phyloP scores from a whole-genome alignment of 1,140 invertebrate genomes.

The Lepidotrigona ventralis region DNA sequence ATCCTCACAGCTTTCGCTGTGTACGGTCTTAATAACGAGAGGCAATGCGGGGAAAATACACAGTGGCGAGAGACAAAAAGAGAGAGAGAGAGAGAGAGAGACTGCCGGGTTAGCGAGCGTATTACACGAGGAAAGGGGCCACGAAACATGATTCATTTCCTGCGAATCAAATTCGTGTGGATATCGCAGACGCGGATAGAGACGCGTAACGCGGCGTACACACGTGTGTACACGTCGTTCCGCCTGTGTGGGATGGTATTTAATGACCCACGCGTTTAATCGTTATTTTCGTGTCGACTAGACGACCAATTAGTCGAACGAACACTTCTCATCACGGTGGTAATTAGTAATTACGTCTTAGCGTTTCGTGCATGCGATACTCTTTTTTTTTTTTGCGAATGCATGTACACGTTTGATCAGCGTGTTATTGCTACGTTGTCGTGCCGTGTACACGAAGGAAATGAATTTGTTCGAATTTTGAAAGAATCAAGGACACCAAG shows the following conservation, averaged over 20 bases:
- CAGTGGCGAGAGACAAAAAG: not conserved
- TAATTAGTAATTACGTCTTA: not conserved
- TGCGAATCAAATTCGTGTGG: conserved; percentile 36
- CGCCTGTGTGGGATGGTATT: not conserved
- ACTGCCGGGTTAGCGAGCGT: not conserved
- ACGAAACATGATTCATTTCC: conserved; percentile 33
- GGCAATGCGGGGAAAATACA: not conserved
- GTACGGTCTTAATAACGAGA: conserved; percentile 12
- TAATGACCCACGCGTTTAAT: conserved; percentile 32
- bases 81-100: not conserved
- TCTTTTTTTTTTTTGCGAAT: too few species aligned
- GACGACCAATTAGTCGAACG: not conserved
- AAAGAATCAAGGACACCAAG: too few species aligned
- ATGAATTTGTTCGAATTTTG: too few species aligned
- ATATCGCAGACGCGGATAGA: not conserved
- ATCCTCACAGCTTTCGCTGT: not conserved
- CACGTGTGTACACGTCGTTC: not conserved
- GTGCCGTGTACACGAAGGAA: too few species aligned
- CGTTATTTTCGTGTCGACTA: not conserved
- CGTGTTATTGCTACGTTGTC: too few species aligned
- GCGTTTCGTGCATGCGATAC: not conserved
- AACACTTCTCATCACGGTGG: not conserved
- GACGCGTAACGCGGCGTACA: not conserved
- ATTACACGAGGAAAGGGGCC: conserved; percentile 12
- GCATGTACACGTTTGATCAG: too few species aligned